Evolutionary conservation across 2,888 invertebrate species (phyloP), one percentile per base, ranked within the genome.

Genomic region (Stegophylla sp.): DNA sequence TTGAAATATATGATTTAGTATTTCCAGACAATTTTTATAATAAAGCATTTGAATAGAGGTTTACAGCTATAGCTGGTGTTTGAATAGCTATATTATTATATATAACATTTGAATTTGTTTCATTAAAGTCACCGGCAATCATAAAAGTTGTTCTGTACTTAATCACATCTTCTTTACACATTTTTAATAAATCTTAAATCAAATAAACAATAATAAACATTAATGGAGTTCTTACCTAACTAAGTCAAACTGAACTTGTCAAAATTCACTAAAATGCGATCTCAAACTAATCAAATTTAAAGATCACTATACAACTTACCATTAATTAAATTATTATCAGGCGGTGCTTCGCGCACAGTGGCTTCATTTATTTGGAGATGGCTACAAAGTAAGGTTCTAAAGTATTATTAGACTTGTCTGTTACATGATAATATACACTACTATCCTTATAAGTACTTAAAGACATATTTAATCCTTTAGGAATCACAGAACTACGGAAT

Each of bases 11-110:
- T 3, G 69, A 45, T 48, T 48, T 17, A 48, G 48, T 20, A 13
- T 79, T 79, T 48, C 77, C 77, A 61, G 59, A 28, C 0, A 79
- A n/a, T 48, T 79, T 48, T 69, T 69, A 59, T 61, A 79, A 59
- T 45, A 79, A 17, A 23, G 77, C 69, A 79, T 79, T 79, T 28
- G 69, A 10, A 61, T 79, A 83, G 81, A 89, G 82, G 86, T 89
- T 89, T 23, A 90, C 83, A 0, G 88, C 88, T 2, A 89, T 86
- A 0, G 91, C 90, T 12, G 89, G 87, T 66, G 89, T 87, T 86
- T 90, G 90, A 0, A 87, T 86, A 0, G 89, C 86, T n/a, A 87
- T 85, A 1, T 88, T 88, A 0, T 90, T 89, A 85, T 87, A 91
- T 13, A 89, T 84, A 0, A 86, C 87, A 77, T 87, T 89, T 0